A percentile compares a stretch with the other conserved stretches of the same genome.
phyloP scores from a whole-genome alignment of 2,888 invertebrate genomes.

The Morpho helenor region DNA sequence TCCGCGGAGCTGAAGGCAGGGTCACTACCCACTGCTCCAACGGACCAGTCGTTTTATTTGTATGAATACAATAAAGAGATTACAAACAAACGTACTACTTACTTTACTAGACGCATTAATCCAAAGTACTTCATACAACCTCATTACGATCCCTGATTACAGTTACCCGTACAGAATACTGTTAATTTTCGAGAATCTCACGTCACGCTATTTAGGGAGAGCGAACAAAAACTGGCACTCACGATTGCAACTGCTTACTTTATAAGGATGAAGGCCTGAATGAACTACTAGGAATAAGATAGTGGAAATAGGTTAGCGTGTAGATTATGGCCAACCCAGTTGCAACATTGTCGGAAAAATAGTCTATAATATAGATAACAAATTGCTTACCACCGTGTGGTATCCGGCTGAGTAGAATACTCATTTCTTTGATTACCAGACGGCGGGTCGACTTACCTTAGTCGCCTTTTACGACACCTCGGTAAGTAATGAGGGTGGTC shows the following conservation, averaged over 20 bases:
- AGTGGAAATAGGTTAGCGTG: conserved; percentile 5
- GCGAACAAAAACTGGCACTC: conserved; percentile 29
- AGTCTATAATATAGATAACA: not conserved
- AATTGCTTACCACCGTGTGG: too few species aligned
- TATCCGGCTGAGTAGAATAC: too few species aligned
- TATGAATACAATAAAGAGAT: too few species aligned
- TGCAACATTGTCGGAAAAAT: conserved; percentile 1
- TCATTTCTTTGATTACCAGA: too few species aligned
- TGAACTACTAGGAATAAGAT: conserved; percentile 24
- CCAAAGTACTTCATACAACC: conserved; percentile 1
- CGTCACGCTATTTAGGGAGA: conserved; percentile 34
- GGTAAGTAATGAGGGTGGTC: too few species aligned
- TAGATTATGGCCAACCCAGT: not conserved
- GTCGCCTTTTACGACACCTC: too few species aligned
- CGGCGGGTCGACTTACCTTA: too few species aligned
- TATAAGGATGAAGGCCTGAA: conserved; percentile 31
- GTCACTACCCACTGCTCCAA: too few species aligned
- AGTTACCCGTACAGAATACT: conserved; percentile 30
- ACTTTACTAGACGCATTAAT: too few species aligned
- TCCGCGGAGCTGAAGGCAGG: too few species aligned
- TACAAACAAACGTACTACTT: too few species aligned
- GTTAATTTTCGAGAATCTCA: conserved; percentile 42
- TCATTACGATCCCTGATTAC: conserved; percentile 21
- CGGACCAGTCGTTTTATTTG: too few species aligned
- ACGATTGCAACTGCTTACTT: conserved; percentile 16